Evolutionary conservation across 2,888 invertebrate species (phyloP).

Genomic region (Drosophila buzzatii): DNA sequence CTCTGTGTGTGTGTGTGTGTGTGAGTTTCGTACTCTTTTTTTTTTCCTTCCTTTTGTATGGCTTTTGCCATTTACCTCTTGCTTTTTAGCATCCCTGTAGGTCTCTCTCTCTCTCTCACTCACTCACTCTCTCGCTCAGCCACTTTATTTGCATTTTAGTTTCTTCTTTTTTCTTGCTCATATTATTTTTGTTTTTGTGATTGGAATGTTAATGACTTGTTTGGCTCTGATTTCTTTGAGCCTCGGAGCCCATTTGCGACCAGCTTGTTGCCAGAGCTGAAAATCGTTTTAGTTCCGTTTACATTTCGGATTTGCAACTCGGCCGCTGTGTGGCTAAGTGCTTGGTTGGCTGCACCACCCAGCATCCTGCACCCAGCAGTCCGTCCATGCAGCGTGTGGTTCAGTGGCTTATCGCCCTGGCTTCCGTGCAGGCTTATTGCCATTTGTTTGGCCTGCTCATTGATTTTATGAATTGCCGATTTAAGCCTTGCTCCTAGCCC

Average conservation of each 20-base stretch:
- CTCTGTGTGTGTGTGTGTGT: slow-evolving; percentile 11
- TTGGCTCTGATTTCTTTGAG: slow-evolving; percentile 47
- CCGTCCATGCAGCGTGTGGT: slow-evolving; percentile 7
- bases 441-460: slow-evolving; percentile 24
- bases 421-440: slow-evolving; percentile 7
- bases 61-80: slow-evolving; percentile 15
- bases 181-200: slow-evolving; percentile 24
- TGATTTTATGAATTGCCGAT: slow-evolving; percentile 9
- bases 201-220: slow-evolving; percentile 59
- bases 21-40: slow-evolving; percentile 11
- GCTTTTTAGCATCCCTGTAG: slow-evolving; percentile 15
- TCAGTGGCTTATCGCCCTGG: slow-evolving; percentile 26
- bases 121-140: background rate
- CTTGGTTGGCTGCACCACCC: background rate
- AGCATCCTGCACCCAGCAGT: background rate
- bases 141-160: slow-evolving; percentile 44
- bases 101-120: background rate
- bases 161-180: slow-evolving; percentile 12
- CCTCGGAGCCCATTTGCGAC: slow-evolving; percentile 5
- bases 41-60: background rate
- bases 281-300: slow-evolving; percentile 62
- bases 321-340: background rate
- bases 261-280: slow-evolving; percentile 51
- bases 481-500: background rate
- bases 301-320: slow-evolving; percentile 48